Evolutionary conservation across 2,113 vertebrate species (phyloP), one percentile per base, ranked within the genome.

Genomic region (Aleadryas rufinucha): DNA sequence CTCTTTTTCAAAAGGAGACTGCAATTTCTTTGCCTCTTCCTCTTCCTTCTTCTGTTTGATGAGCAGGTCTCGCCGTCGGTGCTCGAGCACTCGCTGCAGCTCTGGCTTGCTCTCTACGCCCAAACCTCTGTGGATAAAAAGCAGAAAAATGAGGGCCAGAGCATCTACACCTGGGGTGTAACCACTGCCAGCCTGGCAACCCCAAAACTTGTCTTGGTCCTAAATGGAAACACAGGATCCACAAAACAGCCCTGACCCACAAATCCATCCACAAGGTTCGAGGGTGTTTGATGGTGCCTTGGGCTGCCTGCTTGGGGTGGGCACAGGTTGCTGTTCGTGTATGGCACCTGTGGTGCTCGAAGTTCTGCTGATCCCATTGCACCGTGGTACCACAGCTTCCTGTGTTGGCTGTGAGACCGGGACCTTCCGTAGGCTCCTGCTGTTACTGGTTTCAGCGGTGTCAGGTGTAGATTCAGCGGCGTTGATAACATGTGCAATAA

Each of bases 1-100:
- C 95, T 99, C 99, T 33, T 99, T 99, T 94, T 99, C 99, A 57
- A 99, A 98, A 28, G 99, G 99, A 28, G 99, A 99, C 75, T 99
- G 98, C 88, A 99, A 97, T 94, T 97, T 98, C 90, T 98, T 98
- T 75, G 99, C 98, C 52, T 99, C 99, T 24, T 99, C 98, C 79
- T 99, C 99, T 72, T 98, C 98, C 77, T 98, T 99, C 95, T 98
- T 99, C 96, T 99, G 98, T 75, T 97, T 98, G 78, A 99, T 98
- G 96, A 99, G 82, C 97, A 99, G 99, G 90, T 99, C 99, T 95
- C 99, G 93, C 60, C 99, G 98, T 37, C 99, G 98, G 52, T 99
- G 98, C 95, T 99, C 99, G 1, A 99, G 97, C 41, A 99, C 99
- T 0, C 99, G 96, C 97, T 99, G 99, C 65, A 99, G 98, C 97